Evolutionary conservation across 92 coral and sea anemone species (phyloP), one percentile per base, ranked within the genome.

Genomic region (Bergia sp.): DNA sequence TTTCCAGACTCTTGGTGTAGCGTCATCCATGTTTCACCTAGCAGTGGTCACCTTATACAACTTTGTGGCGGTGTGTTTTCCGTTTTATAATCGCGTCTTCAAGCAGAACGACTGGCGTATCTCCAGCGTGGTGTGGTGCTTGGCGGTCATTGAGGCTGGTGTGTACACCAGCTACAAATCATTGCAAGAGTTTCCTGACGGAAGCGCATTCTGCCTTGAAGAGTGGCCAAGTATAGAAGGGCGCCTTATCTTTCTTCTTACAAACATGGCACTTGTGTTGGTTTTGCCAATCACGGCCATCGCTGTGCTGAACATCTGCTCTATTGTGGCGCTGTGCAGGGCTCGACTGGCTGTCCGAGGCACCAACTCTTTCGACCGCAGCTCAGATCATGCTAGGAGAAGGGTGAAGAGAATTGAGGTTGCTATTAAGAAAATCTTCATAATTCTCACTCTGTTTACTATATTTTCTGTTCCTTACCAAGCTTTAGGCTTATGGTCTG

Each of bases 61-160:
- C 86, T 82, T 82, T 23, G 76, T 82, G n/a, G 86, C 86, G 0
- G 86, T 82, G 16, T 82, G 86, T 40, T 82, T 82, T 11, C 86
- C 86, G 11, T 82, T 82, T 65, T 82, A 40, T 40, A 77, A 77
- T 45, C 86, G 86, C 40, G 39, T 77, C 42, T 43, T 82, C 18
- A 82, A 82, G 42, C 40, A 57, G 6, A 82, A 82, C 42, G 86
- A 82, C 61, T 7, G 36, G 38, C 42, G 40, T 23, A 42, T 82
- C 21, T 20, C 86, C 11, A 42, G 77, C 43, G 64, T 44, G 4
- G 86, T 65, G 58, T 66, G 86, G 86, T 29, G 76, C 12, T 18
- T 82, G 38, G 76, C 86, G 7, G 20, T 82, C 40, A 67, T 82
- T 18, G 86, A 82, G 21, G 57, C 86, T 23, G 3, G 76, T 37